Evolutionary conservation across 2,797 vertebrate genomes (phyloP), one percentile per base, ranked within the genome.

Genomic region (Eupleurogrammus muticus): DNA sequence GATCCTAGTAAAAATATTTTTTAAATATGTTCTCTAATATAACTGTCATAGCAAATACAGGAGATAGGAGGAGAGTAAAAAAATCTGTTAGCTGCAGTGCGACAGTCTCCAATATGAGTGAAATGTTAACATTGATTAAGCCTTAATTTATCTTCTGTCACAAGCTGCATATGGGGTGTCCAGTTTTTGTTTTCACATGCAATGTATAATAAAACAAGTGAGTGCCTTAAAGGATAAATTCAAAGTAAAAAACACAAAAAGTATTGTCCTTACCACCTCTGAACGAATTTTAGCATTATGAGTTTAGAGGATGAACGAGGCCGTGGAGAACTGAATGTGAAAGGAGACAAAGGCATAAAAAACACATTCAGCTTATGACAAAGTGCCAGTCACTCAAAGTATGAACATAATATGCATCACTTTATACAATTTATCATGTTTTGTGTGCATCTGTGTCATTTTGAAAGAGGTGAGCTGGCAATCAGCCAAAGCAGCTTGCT

Each of bases 261-360:
- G 85, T 83, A 76, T 92, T 90, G 77, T 94, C 89, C 95, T 97
- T 96, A 97, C 95, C 94, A 97, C 93, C 95, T 94, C 94, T 94
- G 95, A 93, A 96, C 94, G 94, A 96, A 92, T 96, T 94, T 96
- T 94, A 96, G 89, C 86, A 96, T 93, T 95, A 97, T 80, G 94
- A 92, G 94, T 96, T 96, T 96, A 96, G 94, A 93, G 91, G 95
- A 96, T 92, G 94, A 95, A 90, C 94, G 95, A 92, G 90, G 94
- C 92, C 88, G 91, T 91, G 91, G 93, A 92, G 93, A 96, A 97
- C 95, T 96, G 92, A 95, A 95, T 94, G 85, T 94, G 93, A 93
- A 92, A 94, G 86, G 87, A 94, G 90, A 94, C 79, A 94, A 92
- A 94, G 90, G 90, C 79, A 94, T 91, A 93, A 91, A 92, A 80